Conservation (phyloP, 2,113 vertebrate species). For the Alligator sinensis region DNA sequence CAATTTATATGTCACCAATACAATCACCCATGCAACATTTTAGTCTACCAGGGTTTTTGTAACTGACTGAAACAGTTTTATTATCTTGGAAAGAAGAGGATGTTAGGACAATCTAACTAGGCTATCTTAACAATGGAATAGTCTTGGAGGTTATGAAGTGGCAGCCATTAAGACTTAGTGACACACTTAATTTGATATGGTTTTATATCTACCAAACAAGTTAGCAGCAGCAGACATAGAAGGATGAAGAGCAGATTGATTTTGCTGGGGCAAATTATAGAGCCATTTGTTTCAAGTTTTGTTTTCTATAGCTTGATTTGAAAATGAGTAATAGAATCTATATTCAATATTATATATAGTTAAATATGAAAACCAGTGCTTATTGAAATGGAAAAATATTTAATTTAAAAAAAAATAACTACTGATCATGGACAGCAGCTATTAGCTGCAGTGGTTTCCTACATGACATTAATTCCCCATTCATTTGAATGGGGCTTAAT, state of each 20-base stretch:
- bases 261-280: neutral
- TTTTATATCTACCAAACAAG: neutral
- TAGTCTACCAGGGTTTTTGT: neutral
- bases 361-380: conserved; percentile 39
- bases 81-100: neutral
- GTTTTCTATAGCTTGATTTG: neutral
- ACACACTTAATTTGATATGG: rapidly evolving
- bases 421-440: conserved; percentile 59
- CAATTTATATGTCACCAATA: neutral
- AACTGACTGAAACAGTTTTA: neutral
- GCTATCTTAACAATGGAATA: neutral
- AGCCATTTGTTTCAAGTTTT: rapidly evolving
- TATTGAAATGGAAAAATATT: conserved; percentile 59
- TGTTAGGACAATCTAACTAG: neutral
- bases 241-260: neutral
- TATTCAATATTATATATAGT: neutral
- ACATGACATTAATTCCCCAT: conserved; percentile 73
- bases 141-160: neutral
- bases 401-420: conserved; percentile 70
- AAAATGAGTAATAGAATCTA: neutral
- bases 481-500: conserved; percentile 73
- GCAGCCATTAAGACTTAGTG: neutral
- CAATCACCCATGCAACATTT: neutral
- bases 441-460: conserved; percentile 73
- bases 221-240: neutral